Evolutionary conservation across 2,888 invertebrate genomes (phyloP).

Genomic region (Brachycybe producta): DNA sequence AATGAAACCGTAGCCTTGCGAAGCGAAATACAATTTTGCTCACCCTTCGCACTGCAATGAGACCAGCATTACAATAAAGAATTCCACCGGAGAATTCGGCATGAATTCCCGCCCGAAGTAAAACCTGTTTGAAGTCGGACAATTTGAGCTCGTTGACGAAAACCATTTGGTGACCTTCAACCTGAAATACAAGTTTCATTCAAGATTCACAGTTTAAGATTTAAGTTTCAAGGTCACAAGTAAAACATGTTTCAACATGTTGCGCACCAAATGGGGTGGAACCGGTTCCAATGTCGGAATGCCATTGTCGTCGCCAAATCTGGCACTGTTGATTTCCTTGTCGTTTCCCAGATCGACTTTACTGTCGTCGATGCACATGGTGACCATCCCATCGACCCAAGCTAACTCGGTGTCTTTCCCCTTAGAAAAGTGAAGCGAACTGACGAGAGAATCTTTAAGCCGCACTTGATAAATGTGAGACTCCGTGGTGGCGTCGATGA

Average conservation of each 20-base stretch:
- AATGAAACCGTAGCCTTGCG: too few relatives aligned
- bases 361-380: conserved; percentile 26
- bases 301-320: conserved; percentile 28
- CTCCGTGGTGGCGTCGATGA: conserved; percentile 91
- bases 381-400: conserved; percentile 76
- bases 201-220: neutral
- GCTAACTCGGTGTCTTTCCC: conserved; percentile 85
- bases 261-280: conserved; percentile 16
- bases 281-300: conserved; percentile 26
- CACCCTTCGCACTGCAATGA: conserved; percentile 74
- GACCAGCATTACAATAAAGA: conserved; percentile 83
- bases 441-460: conserved; percentile 79
- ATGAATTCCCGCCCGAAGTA: conserved; percentile 56
- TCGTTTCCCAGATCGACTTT: conserved; percentile 22
- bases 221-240: neutral
- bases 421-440: conserved; percentile 69
- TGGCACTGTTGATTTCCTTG: conserved; percentile 26
- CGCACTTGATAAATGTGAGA: conserved; percentile 96
- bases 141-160: conserved; percentile 87
- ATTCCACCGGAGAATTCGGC: conserved; percentile 86
- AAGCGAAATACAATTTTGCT: too few relatives aligned
- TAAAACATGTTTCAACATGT: neutral
- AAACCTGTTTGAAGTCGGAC: conserved; percentile 73
- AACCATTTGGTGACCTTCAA: conserved; percentile 61
- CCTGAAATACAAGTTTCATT: conserved; percentile 35